Percentiles rank a stretch among this genome's conserved stretches.
Conservation (phyloP, 2,797 vertebrate species). For the Rhincodon typus region DNA sequence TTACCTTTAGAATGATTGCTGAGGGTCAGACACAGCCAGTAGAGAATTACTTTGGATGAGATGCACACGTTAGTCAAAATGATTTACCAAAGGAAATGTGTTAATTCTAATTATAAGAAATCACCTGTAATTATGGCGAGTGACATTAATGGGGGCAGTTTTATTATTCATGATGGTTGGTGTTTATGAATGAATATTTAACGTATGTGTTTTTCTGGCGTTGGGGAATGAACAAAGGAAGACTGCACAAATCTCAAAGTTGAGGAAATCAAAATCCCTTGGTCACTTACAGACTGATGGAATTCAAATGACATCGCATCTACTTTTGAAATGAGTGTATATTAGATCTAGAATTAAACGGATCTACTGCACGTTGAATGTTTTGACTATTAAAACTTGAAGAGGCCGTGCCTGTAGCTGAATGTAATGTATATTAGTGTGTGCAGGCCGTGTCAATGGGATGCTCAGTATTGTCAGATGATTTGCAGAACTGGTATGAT, state of each 20-base stretch:
- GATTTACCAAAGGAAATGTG: slow-evolving; percentile 31
- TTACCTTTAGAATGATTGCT: background rate
- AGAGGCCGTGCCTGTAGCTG: slow-evolving; percentile 22
- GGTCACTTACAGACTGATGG: background rate
- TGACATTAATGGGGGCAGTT: background rate
- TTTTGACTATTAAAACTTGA: slow-evolving; percentile 32
- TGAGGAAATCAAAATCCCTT: background rate
- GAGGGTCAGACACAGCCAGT: background rate
- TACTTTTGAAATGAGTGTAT: background rate
- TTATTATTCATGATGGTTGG: background rate
- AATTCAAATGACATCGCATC: background rate
- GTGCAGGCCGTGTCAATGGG: slow-evolving; percentile 8
- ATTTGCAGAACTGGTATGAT: background rate
- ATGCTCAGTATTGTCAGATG: background rate
- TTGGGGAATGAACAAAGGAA: background rate
- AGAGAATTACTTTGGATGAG: background rate
- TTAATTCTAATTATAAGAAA: background rate
- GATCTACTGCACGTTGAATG: slow-evolving; percentile 17
- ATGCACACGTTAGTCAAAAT: slow-evolving; percentile 8
- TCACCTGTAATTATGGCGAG: background rate
- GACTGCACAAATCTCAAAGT: background rate
- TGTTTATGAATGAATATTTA: background rate
- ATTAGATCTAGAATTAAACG: background rate
- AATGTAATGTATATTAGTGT: slow-evolving; percentile 36
- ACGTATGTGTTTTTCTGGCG: background rate